A percentile compares a stretch with the other conserved stretches of the same genome.
Conservation (phyloP, 2,797 vertebrate species). For the Danio kyathit region DNA sequence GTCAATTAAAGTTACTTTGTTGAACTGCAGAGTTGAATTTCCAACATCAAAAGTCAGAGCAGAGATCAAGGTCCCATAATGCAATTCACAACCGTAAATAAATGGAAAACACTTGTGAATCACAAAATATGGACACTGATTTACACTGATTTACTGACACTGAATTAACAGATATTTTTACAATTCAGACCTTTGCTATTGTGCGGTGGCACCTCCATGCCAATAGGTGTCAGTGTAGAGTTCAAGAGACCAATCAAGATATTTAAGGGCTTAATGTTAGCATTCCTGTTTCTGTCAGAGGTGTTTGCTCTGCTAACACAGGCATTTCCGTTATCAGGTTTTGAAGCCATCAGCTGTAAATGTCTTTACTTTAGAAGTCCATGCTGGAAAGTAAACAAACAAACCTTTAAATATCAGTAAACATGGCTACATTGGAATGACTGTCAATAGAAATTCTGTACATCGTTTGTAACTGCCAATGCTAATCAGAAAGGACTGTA, state of each 20-base stretch:
- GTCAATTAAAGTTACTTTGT: too few relatives aligned
- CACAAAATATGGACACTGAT: too few relatives aligned
- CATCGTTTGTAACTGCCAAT: neutral
- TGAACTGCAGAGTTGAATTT: too few relatives aligned
- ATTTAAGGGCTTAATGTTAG: neutral
- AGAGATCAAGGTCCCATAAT: too few relatives aligned
- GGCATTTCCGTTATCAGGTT: neutral
- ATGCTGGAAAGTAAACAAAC: neutral
- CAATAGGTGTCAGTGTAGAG: conserved; percentile 18
- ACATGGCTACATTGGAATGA: neutral
- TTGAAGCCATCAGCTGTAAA: neutral
- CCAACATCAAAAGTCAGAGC: too few relatives aligned
- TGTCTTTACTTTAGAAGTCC: neutral
- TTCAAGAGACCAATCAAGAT: neutral
- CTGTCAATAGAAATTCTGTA: neutral
- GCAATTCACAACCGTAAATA: too few relatives aligned
- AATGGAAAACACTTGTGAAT: too few relatives aligned
- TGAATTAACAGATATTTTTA: too few relatives aligned
- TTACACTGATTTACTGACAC: too few relatives aligned
- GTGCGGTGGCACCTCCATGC: neutral
- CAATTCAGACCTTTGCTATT: neutral
- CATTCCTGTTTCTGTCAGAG: neutral
- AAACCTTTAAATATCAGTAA: neutral
- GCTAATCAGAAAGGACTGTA: neutral
- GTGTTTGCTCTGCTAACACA: neutral